phyloP scores from a whole-genome alignment of 2,888 invertebrate genomes.

The Syritta pipiens region DNA sequence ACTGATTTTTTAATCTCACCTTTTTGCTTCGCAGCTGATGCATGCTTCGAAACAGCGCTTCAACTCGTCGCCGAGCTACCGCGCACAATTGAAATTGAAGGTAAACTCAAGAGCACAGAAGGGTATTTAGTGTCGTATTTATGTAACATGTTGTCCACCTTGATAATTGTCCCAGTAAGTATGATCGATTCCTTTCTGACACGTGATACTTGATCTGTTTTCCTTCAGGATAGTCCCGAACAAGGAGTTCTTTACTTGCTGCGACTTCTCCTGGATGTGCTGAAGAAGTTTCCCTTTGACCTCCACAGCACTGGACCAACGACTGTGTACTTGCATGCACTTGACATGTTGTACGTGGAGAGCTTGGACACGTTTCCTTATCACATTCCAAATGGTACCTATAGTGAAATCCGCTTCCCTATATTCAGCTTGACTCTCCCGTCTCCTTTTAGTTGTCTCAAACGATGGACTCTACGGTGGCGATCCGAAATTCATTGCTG shows the following conservation, averaged over 20 bases:
- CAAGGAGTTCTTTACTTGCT: constrained; percentile 91
- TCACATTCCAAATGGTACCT: constrained; percentile 88
- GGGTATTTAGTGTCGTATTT: constrained; percentile 85
- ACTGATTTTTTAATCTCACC: neutral
- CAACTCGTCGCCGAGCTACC: constrained; percentile 89
- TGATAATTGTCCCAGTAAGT: constrained; percentile 90
- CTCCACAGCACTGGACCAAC: constrained; percentile 84
- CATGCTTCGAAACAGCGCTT: constrained; percentile 94
- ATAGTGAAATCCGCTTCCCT: neutral
- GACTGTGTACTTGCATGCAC: constrained; percentile 85
- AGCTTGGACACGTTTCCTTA: constrained; percentile 92
- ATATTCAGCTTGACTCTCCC: neutral
- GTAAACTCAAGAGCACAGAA: constrained; percentile 87
- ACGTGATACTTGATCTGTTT: neutral
- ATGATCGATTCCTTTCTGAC: neutral
- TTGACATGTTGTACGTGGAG: constrained; percentile 89
- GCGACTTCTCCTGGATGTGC: constrained; percentile 88
- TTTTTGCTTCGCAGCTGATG: constrained; percentile 86
- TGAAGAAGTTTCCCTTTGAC: constrained; percentile 88
- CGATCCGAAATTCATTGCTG: constrained; percentile 90
- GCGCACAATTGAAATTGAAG: constrained; percentile 85
- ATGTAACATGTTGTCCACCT: constrained; percentile 89
- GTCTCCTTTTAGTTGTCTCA: constrained; percentile 88
- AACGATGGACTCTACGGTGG: constrained; percentile 95
- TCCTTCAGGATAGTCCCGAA: constrained; percentile 90